Evolutionary conservation across 2,888 invertebrate genomes (phyloP), one percentile per base, ranked within the genome.

Genomic region (Troglohyphantes excavatus): DNA sequence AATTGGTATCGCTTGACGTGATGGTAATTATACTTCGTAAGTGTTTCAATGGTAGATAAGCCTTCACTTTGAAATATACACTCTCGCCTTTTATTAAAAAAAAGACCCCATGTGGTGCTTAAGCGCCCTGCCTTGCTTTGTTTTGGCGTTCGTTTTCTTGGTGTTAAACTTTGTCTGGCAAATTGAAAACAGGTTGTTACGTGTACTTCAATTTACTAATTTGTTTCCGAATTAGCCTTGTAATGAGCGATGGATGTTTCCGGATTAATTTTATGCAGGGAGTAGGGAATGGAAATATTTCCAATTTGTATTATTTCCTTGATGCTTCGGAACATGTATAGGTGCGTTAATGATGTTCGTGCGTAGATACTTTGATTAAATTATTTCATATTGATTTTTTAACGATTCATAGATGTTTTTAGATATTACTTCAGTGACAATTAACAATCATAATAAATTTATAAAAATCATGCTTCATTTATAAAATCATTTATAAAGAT

Each of bases 1-100:
- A 85, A 85, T 84, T 84, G 84, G 75, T 63, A 63, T 53, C 75
- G 73, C 84, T 84, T 67, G 84, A 75, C 65, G 65, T 75, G 53
- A n/a, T 21, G 75, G 84, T 75, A 65, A 84, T 84, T 75, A 84
- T 84, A 65, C 65, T 75, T 61, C 27, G 84, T 43, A 29, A 63
- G 72, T 29, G 43, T 67, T 46, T 26, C 70, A 75, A 33, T 21
- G 75, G 72, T 26, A 70, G 19, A 19, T 23, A 26, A 2, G 6
- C 26, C 27, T n/a, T 46, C 72, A 26, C 46, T 46, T 7, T 72
- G 72, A 72, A 72, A 27, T 19, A 72, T 46, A 46, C 72, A 26
- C 26, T 63, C 26, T 9, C n/a, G n/a, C 11, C 17, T 53, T n/a
- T 17, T 53, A 53, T 23, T 53, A 75, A 59, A 76, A 61, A 73